These are phyloP conservation scores for Hermodice carunculata DNA, from an alignment of 2,888 invertebrate species.

Conservation along the genomic window DNA sequence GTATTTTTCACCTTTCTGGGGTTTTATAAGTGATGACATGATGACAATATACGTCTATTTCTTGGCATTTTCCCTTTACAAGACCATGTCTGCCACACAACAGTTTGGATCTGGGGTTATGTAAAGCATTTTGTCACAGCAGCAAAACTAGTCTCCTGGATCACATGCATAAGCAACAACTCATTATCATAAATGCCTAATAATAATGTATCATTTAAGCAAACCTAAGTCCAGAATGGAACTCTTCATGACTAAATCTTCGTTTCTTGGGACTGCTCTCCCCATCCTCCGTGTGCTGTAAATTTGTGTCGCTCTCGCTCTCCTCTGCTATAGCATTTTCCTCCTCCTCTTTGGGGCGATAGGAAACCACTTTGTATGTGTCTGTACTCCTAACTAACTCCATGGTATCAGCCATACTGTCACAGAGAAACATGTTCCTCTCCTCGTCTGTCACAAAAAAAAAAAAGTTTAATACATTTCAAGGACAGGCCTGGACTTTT, in stretches of 20 bases:
- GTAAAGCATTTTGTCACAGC: no score
- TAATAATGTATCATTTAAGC: background rate
- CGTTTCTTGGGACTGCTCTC: conserved; percentile 49
- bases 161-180: no score
- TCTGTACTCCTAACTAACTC: conserved; percentile 22
- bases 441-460: conserved; percentile 10
- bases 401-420: background rate
- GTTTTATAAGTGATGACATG: no score
- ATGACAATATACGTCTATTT: no score
- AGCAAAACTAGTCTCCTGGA: no score
- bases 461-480: no score
- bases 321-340: background rate
- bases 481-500: no score
- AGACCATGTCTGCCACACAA: no score
- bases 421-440: background rate
- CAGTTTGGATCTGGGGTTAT: no score
- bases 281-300: conserved; percentile 34
- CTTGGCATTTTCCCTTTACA: no score
- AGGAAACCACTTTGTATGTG: conserved; percentile 42
- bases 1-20: no score
- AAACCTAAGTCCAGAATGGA: conserved; percentile 56
- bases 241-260: conserved; percentile 54
- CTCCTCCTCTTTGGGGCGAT: conserved; percentile 22
- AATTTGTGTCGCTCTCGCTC: background rate
- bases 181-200: background rate